These are phyloP conservation scores for Agonopterix alstromeriana DNA, from an alignment of 2,888 invertebrate genomes.

Conservation along the genomic window DNA sequence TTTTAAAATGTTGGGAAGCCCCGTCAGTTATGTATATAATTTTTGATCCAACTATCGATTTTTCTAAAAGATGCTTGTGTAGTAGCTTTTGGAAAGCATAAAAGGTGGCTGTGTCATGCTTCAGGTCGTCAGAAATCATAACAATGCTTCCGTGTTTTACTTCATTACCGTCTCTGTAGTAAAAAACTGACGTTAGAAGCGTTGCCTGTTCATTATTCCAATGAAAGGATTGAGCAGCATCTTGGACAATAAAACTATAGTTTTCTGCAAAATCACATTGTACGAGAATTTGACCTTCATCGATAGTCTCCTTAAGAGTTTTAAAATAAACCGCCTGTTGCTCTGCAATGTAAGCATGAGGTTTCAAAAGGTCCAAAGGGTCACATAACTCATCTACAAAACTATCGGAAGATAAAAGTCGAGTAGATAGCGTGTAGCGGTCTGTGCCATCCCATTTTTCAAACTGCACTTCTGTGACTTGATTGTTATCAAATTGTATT, in stretches of 20 bases:
- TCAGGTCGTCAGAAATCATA: conserved; percentile 15
- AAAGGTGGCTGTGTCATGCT: conserved; percentile 14
- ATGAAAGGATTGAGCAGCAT: conserved; percentile 10
- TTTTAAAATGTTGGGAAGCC: conserved; percentile 15
- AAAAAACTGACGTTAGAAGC: conserved; percentile 10
- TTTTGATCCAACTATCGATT: not conserved
- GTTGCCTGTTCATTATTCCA: conserved; percentile 13
- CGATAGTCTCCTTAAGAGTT: conserved; percentile 8
- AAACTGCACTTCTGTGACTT: conserved; percentile 12
- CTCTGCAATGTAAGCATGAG: conserved; percentile 12
- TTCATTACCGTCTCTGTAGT: conserved; percentile 9
- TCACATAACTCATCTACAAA: conserved; percentile 12
- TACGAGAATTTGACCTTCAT: conserved; percentile 7
- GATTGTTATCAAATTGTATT: conserved; percentile 12
- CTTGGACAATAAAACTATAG: conserved; percentile 7
- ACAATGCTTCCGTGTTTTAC: conserved; percentile 14
- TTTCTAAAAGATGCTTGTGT: conserved; percentile 1
- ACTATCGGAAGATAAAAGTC: conserved; percentile 8
- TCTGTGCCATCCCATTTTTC: conserved; percentile 13
- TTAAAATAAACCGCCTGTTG: conserved; percentile 11
- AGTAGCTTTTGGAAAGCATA: conserved; percentile 12
- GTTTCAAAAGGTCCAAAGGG: conserved; percentile 10
- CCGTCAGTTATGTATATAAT: conserved; percentile 9
- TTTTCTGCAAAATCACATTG: conserved; percentile 11
- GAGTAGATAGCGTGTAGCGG: conserved; percentile 9